Evolutionary conservation across 2,113 vertebrate genomes (phyloP).

Genomic region (Paraplagusia blochii): DNA sequence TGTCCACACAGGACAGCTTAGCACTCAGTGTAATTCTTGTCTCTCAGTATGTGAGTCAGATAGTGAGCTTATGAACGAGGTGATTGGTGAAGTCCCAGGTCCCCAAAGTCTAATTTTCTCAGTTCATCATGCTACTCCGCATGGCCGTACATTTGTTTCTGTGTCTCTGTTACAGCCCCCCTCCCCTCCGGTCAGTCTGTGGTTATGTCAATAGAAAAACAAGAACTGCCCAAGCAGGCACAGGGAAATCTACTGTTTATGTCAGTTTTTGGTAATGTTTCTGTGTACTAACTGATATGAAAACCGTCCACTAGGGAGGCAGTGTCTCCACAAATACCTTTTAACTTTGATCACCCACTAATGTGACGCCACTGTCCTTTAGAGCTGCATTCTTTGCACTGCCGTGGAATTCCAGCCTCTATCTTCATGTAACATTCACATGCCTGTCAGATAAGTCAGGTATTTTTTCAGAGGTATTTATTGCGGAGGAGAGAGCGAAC

Average conservation of each 20-base stretch:
- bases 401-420: constrained; percentile 49
- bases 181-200: constrained; percentile 53
- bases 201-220: constrained; percentile 65
- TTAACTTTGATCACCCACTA: constrained; percentile 45
- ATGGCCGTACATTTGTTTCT: constrained; percentile 1
- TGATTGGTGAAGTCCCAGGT: constrained; percentile 51
- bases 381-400: constrained; percentile 33
- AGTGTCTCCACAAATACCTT: constrained; percentile 33
- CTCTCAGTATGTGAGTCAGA: constrained; percentile 53
- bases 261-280: constrained; percentile 41
- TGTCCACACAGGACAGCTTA: constrained; percentile 15
- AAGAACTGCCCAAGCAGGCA: constrained; percentile 19
- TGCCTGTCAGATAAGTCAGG: constrained; percentile 61
- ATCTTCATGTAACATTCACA: constrained; percentile 51
- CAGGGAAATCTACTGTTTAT: constrained; percentile 38
- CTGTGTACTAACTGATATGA: constrained; percentile 29
- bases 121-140: constrained; percentile 41
- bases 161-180: constrained; percentile 10
- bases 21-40: constrained; percentile 41
- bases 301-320: constrained; percentile 21
- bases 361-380: constrained; percentile 42
- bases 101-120: constrained; percentile 32
- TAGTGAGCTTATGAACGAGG: constrained; percentile 67
- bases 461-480: constrained; percentile 61
- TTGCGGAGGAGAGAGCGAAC: constrained; percentile 36